Evolutionary conservation across 1,140 invertebrate species (phyloP), one percentile per base, ranked within the genome.

Genomic region (Listronotus bonariensis): DNA sequence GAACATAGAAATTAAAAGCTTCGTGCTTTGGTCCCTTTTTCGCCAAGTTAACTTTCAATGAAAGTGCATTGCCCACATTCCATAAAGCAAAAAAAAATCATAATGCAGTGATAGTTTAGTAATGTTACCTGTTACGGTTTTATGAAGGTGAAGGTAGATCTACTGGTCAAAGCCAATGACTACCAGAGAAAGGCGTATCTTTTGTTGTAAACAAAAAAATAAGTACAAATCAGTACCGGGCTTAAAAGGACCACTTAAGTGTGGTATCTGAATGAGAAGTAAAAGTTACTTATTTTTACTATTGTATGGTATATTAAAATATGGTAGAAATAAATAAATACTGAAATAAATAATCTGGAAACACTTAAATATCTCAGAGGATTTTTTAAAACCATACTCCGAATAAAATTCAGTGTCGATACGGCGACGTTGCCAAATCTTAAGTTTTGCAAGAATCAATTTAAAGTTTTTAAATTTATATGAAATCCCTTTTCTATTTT

Each of bases 91-190:
- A 42, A 11, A 41, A 58, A 58, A 53, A 45, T 53, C 14, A 45
- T 36, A 43, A 34, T 8, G 3, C 32, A 62, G 59, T 54, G 59
- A 62, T 53, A 62, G 59, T 62, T 40, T 38, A 40, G 32, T 49
- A 51, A 52, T 31, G 11, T 17, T 49, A 40, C 41, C 51, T 34
- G 36, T 45, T 45, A 54, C 51, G 40, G 31, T 46, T 54, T 46
- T n/a, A 11, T 62, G 59, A 62, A 62, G 59, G 49, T 62, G 59
- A 62, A 62, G 59, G 59, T 62, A 54, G 17, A 32, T 7, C 8
- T 45, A 12, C n/a, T 31, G 51, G 32, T 53, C 51, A 38, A 53
- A 62, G 49, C 51, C 59, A 62, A 43, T 34, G 40, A 34, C 36
- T 52, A n/a, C 6, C 14, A 62, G 59, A 62, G 52, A 62, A 49